These are phyloP conservation scores for Cheilosia grossa DNA, from an alignment of 2,888 invertebrate species.

Conservation along the genomic window DNA sequence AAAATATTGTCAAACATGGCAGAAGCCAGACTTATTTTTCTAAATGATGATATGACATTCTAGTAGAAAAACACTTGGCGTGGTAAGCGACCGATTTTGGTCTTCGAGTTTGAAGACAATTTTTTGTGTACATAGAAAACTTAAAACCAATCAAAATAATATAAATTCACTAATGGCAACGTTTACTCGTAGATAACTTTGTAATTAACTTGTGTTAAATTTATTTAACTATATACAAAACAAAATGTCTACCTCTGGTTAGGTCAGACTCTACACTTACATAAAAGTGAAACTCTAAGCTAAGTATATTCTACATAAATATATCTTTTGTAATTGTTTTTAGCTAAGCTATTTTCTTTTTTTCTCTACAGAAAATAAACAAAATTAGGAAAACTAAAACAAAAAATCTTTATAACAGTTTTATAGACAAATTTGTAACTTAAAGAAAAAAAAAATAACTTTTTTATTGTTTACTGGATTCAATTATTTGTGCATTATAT, in stretches of 20 bases:
- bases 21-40: background rate
- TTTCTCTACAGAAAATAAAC: slow-evolving; percentile 22
- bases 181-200: slow-evolving; percentile 43
- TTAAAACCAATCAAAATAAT: slow-evolving; percentile 20
- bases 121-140: slow-evolving; percentile 45
- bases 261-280: slow-evolving; percentile 44
- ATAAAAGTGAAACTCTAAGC: slow-evolving; percentile 40
- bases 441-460: slow-evolving; percentile 25
- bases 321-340: slow-evolving; percentile 67
- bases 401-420: slow-evolving; percentile 60
- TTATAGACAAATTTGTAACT: slow-evolving; percentile 69
- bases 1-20: slow-evolving; percentile 25
- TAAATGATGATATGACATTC: background rate
- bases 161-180: slow-evolving; percentile 45
- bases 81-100: background rate
- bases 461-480: slow-evolving; percentile 49
- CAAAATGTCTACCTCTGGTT: slow-evolving; percentile 56
- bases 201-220: slow-evolving; percentile 52
- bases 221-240: slow-evolving; percentile 32
- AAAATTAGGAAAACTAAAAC: slow-evolving; percentile 26
- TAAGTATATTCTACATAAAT: slow-evolving; percentile 44
- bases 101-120: slow-evolving; percentile 14
- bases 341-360: slow-evolving; percentile 36
- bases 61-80: background rate
- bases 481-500: slow-evolving; percentile 36